Base-by-base conservation (phyloP, 2,888 invertebrate genomes). In the Euzophera pinguis region DNA sequence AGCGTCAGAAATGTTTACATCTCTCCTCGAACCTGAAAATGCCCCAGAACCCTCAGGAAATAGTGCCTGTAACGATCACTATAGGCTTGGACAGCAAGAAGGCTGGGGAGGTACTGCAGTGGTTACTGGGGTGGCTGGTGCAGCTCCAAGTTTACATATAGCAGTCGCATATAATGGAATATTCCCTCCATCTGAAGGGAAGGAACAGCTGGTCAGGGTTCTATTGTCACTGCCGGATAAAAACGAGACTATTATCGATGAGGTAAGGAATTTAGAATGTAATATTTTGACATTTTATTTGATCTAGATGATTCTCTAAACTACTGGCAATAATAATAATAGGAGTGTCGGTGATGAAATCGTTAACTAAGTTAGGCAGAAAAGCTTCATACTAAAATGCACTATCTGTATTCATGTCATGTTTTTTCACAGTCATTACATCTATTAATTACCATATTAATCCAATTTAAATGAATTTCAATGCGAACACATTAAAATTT, bases 91-190 rank as follows among this genome's bases (percentile, higher is more conserved):
- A 54, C 79, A 91, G 91, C 93, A 91, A 84, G 57, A 95, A 91
- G 65, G 93, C 90, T 64, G 97, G 96, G 97, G 96, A 1, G 97
- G 96, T 1, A 97, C 97, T 0, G 97, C 97, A 0, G 94, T 97
- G 32, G 94, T 97, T 0, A 95, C 96, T 0, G 95, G 95, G 0
- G 95, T 94, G 0, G 94, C 95, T 9, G 93, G 95, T 0, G 93
- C 95, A 1, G 93, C 95, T 0, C 96, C 97, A 0, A 95, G 95
- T 34, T 92, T 97, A 54, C 95, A 97, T 74, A 78, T 97, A 37
- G 95, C 95, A 0, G 81, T 97, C 3, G 92, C 96, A 0, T 96
- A 96, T 75, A 96, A 96, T 67, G 97, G 97, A 8, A 91, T 97
- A 1, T 96, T 97, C 63, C 87, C 92, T 0, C 85, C 92, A 0